These are phyloP conservation scores for Setophaga kirtlandii DNA, from an alignment of 2,113 vertebrate genomes.

Conservation along the genomic window DNA sequence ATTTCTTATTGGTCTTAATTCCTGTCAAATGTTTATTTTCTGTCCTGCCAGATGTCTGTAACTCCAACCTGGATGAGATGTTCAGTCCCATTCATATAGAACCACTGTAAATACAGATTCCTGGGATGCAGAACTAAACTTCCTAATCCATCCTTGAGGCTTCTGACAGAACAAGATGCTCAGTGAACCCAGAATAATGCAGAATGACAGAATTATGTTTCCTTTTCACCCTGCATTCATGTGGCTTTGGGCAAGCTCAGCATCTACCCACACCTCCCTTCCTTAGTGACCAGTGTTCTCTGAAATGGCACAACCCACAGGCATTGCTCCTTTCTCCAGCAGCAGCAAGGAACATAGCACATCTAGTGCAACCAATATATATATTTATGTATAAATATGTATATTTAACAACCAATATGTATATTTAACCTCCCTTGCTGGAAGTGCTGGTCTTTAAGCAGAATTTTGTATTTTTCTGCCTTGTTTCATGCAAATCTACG, in stretches of 20 bases:
- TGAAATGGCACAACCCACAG: neutral
- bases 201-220: neutral
- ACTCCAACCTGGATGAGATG: neutral
- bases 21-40: neutral
- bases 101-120: neutral
- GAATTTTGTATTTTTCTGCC: neutral
- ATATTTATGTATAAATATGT: neutral
- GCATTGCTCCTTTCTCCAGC: neutral
- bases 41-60: neutral
- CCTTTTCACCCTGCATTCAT: neutral
- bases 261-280: neutral
- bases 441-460: neutral
- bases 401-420: neutral
- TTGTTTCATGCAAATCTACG: neutral
- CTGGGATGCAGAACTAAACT: neutral
- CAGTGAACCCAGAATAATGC: neutral
- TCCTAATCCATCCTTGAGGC: conserved; percentile 13
- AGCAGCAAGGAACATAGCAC: neutral
- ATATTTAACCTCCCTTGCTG: neutral
- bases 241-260: neutral
- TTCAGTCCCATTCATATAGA: neutral
- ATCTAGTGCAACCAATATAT: rapidly evolving
- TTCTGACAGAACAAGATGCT: neutral
- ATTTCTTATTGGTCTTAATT: neutral
- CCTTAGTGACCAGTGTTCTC: neutral